Percentiles rank a stretch among this genome's conserved stretches.
Evolutionary conservation across 1,140 invertebrate genomes (phyloP).

Genomic region (Helicoverpa armigera): DNA sequence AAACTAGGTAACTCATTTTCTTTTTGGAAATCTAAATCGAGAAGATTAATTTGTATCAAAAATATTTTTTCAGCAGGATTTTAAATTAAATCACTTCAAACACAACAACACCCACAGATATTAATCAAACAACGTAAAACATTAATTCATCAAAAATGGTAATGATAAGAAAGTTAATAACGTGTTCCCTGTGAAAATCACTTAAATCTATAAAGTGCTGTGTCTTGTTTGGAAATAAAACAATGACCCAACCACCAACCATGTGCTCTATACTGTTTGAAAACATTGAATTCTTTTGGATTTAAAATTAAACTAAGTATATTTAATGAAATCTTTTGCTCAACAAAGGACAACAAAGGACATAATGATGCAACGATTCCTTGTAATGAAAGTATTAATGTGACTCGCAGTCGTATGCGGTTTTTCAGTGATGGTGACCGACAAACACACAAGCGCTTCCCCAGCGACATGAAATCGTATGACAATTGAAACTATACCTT

Average conservation of each 20-base stretch:
- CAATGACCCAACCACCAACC: neutral
- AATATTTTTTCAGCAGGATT: too few species aligned
- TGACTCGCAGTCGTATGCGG: constrained; percentile 7
- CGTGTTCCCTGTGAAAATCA: constrained; percentile 7
- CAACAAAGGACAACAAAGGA: constrained; percentile 31
- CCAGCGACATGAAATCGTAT: constrained; percentile 57
- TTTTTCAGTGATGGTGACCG: constrained; percentile 45
- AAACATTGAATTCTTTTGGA: neutral
- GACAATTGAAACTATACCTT: constrained; percentile 64
- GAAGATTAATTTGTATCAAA: too few species aligned
- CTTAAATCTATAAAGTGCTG: neutral
- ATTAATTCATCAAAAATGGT: constrained; percentile 12
- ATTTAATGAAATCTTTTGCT: neutral
- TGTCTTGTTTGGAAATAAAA: neutral
- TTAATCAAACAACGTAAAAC: neutral
- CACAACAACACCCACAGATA: neutral
- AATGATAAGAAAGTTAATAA: constrained; percentile 36
- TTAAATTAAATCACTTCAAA: neutral
- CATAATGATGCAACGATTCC: neutral
- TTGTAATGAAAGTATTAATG: constrained; percentile 8
- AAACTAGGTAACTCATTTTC: too few species aligned
- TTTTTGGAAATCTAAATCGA: too few species aligned
- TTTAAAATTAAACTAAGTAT: neutral
- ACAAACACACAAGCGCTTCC: constrained; percentile 58
- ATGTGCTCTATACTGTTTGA: neutral